Conservation (phyloP, 2,797 vertebrate genomes). For the Gallinago solitaria region DNA sequence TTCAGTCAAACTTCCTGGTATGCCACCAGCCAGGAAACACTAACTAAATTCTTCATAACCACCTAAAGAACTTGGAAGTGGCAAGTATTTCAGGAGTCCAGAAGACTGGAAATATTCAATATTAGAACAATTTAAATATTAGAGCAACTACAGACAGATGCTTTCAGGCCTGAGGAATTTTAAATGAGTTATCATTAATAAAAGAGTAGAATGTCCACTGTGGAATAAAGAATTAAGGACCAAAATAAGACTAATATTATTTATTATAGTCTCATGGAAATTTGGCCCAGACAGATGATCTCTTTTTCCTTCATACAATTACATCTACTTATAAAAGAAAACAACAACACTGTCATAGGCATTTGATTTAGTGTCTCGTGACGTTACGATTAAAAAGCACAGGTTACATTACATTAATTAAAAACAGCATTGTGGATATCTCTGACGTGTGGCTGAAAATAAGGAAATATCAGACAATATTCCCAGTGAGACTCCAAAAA, state of each 20-base stretch:
- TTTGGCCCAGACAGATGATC: neutral
- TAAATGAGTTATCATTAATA: neutral
- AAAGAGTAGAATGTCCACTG: neutral
- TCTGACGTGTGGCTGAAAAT: neutral
- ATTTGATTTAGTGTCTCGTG: neutral
- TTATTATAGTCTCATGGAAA: neutral
- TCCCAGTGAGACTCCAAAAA: neutral
- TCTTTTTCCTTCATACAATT: neutral
- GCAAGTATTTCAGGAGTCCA: neutral
- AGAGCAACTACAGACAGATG: neutral
- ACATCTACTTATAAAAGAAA: neutral
- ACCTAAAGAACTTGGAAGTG: neutral
- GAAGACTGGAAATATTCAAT: slow-evolving; percentile 7
- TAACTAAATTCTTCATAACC: slow-evolving; percentile 12
- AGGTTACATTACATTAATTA: neutral
- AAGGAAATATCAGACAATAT: neutral
- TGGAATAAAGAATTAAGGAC: neutral
- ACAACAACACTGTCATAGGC: neutral
- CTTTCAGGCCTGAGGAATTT: neutral
- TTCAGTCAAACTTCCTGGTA: neutral
- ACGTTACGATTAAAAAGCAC: neutral
- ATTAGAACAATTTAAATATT: neutral
- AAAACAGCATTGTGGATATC: neutral
- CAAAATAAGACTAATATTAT: neutral
- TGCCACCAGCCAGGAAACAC: slow-evolving; percentile 4